Evolutionary conservation across 2,113 vertebrate genomes (phyloP).

Genomic region (Puffinus mauretanicus): DNA sequence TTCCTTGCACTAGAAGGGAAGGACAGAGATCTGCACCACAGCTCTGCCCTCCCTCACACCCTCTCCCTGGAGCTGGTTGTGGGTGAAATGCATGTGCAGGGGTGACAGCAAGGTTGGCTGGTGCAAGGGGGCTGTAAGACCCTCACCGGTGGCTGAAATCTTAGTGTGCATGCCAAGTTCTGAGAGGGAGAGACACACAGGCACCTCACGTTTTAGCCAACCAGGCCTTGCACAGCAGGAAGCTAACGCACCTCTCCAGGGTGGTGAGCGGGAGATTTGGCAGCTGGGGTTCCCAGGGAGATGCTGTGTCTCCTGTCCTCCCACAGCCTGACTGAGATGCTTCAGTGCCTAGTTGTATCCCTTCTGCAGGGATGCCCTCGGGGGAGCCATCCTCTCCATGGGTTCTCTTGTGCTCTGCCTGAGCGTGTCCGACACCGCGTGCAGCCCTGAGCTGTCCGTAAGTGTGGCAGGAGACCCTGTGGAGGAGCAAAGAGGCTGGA

Average conservation of each 20-base stretch:
- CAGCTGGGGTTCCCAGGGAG: not conserved
- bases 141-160: not conserved
- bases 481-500: not conserved
- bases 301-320: not conserved
- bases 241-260: accelerated
- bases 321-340: not conserved
- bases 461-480: accelerated
- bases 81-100: accelerated
- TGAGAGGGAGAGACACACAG: not conserved
- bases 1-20: not conserved
- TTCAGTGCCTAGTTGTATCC: not conserved
- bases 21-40: not conserved
- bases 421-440: accelerated
- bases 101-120: not conserved
- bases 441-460: not conserved
- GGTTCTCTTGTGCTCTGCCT: not conserved
- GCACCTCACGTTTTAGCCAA: not conserved
- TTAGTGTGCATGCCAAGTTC: accelerated
- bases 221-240: not conserved
- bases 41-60: not conserved
- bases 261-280: not conserved
- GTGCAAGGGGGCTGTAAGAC: not conserved
- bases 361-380: not conserved
- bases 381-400: not conserved
- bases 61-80: not conserved